Evolutionary conservation across 1,140 invertebrate species (phyloP).

Genomic region (Magallana ariakensis): DNA sequence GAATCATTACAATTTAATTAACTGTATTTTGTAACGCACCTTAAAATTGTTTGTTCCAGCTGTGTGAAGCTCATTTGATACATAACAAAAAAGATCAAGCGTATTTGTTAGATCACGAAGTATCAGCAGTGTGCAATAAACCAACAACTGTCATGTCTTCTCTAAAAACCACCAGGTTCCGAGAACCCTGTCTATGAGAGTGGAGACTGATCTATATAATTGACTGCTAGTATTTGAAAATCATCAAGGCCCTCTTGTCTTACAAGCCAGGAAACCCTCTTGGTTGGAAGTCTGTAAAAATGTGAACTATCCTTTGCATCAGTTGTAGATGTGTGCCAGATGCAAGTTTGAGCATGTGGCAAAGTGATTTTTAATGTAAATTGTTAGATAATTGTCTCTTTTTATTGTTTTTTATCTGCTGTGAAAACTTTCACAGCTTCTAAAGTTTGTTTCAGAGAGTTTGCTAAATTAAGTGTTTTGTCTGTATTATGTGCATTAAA

Average conservation of each 20-base stretch:
- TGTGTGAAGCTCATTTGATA: neutral
- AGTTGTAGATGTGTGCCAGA: conserved; percentile 23
- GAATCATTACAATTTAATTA: conserved; percentile 12
- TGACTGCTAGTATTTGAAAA: conserved; percentile 1
- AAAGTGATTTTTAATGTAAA: conserved; percentile 40
- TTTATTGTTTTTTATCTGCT: conserved; percentile 42
- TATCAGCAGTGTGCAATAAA: neutral
- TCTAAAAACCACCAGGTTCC: neutral
- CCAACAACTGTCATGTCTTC: neutral
- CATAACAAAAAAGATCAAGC: neutral
- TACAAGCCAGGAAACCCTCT: neutral
- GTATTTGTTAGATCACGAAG: neutral
- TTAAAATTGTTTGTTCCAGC: conserved; percentile 32
- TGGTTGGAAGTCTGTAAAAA: conserved; percentile 7
- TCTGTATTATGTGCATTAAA: conserved; percentile 5
- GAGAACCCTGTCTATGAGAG: neutral
- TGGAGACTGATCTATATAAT: conserved; percentile 13
- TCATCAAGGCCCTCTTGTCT: conserved; percentile 32
- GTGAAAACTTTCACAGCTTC: conserved; percentile 40
- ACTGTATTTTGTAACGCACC: conserved; percentile 10
- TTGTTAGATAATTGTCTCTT: conserved; percentile 42
- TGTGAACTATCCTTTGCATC: conserved; percentile 7
- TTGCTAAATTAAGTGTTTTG: conserved; percentile 29
- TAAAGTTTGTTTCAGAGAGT: conserved; percentile 25
- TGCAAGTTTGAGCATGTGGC: conserved; percentile 24